These are phyloP conservation scores for Sylvia borin DNA, from an alignment of 2,797 vertebrate species.

Conservation along the genomic window DNA sequence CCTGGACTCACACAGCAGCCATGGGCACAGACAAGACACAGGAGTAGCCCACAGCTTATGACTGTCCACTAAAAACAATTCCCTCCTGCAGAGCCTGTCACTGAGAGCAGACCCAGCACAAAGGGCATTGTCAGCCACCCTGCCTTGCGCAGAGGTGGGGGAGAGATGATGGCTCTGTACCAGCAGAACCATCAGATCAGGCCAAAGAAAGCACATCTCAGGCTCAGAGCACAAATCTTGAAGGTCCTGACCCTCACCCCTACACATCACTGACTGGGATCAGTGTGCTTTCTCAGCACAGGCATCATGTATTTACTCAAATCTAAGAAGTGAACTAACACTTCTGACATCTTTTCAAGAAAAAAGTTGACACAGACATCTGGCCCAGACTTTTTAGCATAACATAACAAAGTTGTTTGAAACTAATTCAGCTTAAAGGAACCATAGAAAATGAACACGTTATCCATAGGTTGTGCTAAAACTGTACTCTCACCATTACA, in stretches of 20 bases:
- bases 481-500: background rate
- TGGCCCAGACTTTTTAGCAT: background rate
- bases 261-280: background rate
- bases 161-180: background rate
- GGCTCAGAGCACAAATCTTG: background rate
- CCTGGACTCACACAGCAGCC: background rate
- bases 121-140: background rate
- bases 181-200: background rate
- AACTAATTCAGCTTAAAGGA: background rate
- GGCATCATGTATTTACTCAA: background rate
- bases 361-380: background rate
- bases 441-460: accelerated
- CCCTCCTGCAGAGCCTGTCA: background rate
- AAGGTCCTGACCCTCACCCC: background rate
- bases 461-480: background rate
- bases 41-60: background rate
- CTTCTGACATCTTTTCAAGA: background rate
- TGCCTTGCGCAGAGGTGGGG: background rate
- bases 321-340: background rate
- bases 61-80: background rate
- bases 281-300: background rate
- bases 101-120: background rate
- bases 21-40: background rate
- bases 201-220: background rate
- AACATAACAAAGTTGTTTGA: background rate